Evolutionary conservation across 2,797 vertebrate species (phyloP).

Genomic region (Luscinia megarhynchos): DNA sequence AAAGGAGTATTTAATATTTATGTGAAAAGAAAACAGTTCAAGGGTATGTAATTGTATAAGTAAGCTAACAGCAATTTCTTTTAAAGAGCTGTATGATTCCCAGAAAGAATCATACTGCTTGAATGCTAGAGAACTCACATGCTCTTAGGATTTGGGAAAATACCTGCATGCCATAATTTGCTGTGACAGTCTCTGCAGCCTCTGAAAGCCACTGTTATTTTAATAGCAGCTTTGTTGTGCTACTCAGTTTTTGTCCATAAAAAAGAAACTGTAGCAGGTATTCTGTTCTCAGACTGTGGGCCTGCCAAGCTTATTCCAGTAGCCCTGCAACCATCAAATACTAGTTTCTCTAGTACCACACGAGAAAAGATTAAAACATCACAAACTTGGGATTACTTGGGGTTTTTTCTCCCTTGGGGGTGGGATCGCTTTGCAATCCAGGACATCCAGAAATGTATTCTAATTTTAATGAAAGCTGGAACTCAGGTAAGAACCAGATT

Average conservation of each 20-base stretch:
- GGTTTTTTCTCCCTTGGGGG: not conserved
- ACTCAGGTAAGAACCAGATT: not conserved
- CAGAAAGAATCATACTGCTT: not conserved
- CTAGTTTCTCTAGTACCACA: not conserved
- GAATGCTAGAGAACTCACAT: not conserved
- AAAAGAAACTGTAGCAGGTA: not conserved
- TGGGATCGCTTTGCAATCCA: not conserved
- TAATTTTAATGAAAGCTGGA: not conserved
- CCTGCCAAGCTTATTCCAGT: not conserved
- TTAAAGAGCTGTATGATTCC: not conserved
- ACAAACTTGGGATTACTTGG: not conserved
- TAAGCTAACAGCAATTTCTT: not conserved
- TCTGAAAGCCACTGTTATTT: not conserved
- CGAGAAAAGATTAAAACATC: not conserved
- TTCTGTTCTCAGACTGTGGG: not conserved
- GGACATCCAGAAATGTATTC: not conserved
- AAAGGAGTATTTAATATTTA: conserved; percentile 9
- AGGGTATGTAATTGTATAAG: not conserved
- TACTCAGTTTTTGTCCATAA: not conserved
- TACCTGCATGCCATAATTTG: not conserved
- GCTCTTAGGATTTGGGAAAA: not conserved
- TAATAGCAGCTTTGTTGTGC: not conserved
- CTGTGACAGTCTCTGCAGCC: not conserved
- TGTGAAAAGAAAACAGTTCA: not conserved
- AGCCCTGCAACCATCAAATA: not conserved